Evolutionary conservation across 2,113 vertebrate genomes (phyloP).

Genomic region (Passerina amoena): DNA sequence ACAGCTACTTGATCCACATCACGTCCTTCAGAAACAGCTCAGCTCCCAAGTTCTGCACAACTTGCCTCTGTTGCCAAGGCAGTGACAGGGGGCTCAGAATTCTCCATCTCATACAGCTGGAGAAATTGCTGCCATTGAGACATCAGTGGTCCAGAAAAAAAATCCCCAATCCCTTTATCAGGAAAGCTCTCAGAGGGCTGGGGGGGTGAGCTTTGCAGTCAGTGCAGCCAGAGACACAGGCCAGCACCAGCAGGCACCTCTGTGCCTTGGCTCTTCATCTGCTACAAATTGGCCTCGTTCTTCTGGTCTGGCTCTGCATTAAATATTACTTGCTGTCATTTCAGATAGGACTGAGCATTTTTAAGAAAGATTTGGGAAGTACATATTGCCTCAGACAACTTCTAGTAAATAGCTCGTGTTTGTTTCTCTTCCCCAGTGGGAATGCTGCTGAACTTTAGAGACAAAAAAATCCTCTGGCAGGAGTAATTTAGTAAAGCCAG

Average conservation of each 20-base stretch:
- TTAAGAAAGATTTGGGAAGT: not conserved
- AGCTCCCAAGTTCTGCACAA: not conserved
- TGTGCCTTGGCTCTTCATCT: not conserved
- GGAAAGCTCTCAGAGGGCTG: not conserved
- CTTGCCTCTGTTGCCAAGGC: not conserved
- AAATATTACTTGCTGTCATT: not conserved
- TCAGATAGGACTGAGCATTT: constrained; percentile 12
- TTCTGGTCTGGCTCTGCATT: not conserved
- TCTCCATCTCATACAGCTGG: not conserved
- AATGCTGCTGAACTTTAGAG: not conserved
- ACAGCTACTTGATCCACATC: not conserved
- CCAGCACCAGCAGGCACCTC: not conserved
- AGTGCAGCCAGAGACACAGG: not conserved
- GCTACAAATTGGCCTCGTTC: not conserved
- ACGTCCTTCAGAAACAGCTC: not conserved
- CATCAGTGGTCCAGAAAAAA: not conserved
- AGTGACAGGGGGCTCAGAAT: not conserved
- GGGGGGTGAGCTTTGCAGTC: not conserved
- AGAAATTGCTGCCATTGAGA: not conserved
- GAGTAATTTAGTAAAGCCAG: not conserved
- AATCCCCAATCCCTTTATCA: not conserved
- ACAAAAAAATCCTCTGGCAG: not conserved
- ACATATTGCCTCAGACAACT: not conserved
- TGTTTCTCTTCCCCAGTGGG: not conserved
- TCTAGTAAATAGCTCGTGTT: not conserved